Conservation (phyloP, 64 coral and sea anemone species). For the Trachythela sp. region DNA sequence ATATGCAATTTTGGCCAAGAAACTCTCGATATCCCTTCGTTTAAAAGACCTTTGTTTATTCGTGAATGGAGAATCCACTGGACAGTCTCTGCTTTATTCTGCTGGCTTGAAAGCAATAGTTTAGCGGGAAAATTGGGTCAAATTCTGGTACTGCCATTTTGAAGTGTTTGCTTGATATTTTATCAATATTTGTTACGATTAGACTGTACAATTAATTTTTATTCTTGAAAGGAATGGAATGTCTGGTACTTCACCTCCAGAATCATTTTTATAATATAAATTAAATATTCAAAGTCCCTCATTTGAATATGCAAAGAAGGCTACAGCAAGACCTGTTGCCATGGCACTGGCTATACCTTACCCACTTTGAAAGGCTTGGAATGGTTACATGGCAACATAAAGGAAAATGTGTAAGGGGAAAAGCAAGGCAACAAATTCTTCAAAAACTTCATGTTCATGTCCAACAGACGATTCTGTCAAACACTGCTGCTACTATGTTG, state of each 20-base stretch:
- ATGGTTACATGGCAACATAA: background rate
- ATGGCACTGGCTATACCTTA: constrained; percentile 1
- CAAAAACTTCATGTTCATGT: background rate
- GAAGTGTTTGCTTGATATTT: background rate
- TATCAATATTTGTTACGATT: background rate
- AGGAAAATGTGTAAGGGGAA: background rate
- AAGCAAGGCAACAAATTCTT: background rate
- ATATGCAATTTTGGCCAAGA: background rate
- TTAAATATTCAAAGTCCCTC: background rate
- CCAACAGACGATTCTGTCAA: background rate
- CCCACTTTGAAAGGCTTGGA: background rate
- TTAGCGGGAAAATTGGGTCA: background rate
- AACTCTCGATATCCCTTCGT: background rate
- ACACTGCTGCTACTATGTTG: background rate
- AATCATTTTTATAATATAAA: background rate
- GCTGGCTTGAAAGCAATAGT: background rate
- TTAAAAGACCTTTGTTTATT: background rate
- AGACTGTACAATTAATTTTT: background rate
- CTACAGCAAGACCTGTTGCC: background rate
- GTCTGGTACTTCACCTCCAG: background rate
- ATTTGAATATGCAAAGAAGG: background rate
- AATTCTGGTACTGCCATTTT: background rate
- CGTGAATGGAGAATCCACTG: background rate
- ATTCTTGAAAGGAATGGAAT: background rate
- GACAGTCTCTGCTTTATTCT: background rate